Base-by-base conservation (phyloP, 2,888 invertebrate genomes). In the Eretmocerus hayati region DNA sequence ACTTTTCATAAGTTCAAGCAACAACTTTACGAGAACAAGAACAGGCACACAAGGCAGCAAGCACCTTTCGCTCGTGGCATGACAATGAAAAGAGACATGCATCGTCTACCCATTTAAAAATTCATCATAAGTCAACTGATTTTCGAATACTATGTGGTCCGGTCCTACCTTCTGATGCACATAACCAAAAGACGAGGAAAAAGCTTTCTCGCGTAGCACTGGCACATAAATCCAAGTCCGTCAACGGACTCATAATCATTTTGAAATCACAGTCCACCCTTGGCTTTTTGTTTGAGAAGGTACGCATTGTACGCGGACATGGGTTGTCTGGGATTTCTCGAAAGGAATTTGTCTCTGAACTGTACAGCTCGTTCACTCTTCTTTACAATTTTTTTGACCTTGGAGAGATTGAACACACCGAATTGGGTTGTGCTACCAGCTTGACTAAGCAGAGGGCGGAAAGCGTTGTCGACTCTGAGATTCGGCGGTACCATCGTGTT, bases 341-440 rank as follows among this genome's bases (percentile, higher is more conserved):
- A 49, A 2, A 68, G 50, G 59, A 69, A 63, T n/a, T 52, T 59
- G 32, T 65, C 59, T 2, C 64, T 56, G 23, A 64, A 69, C 4
- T 48, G 56, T 5, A 33, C 11, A 4, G 57, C 52, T 0, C 52
- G 55, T 0, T 42, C 13, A 11, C 46, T 43, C 39, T 59, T 59
- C 40, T 61, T 62, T 2, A 46, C 5, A 21, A 54, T 49, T 38
- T 59, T 60, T 9, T 52, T 57, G 0, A 53, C 35, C 41, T 63
- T 65, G 5, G 51, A 20, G n/a, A 71, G 30, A 37, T 61, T 58
- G 0, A 61, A 53, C 2, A 67, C 59, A 6, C 48, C 42, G 37
- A 70, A 70, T 20, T 62, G 42, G 1, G 68, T 66, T 4, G 66
- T 68, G 32, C 64, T 58, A 38, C 65, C 68, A 11, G 43, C 46